phyloP scores from a whole-genome alignment of 2,797 vertebrate genomes.

The Podargus strigoides region DNA sequence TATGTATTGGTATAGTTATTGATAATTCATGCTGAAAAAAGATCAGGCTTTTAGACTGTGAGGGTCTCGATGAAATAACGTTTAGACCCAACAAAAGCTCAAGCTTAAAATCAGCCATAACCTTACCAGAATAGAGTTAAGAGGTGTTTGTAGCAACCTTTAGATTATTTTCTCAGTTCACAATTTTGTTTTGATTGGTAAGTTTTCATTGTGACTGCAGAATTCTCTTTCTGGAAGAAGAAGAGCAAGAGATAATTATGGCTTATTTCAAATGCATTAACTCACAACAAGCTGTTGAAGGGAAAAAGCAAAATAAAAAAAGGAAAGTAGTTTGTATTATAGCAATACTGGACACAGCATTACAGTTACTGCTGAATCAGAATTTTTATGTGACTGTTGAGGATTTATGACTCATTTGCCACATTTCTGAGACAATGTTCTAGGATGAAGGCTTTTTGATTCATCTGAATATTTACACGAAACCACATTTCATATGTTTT shows the following conservation, averaged over 20 bases:
- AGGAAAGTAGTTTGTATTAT: not conserved
- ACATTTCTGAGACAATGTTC: not conserved
- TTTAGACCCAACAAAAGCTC: not conserved
- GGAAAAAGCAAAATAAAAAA: not conserved
- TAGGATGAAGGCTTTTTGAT: not conserved
- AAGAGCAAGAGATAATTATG: not conserved
- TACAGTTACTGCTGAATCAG: not conserved
- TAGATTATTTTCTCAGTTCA: not conserved
- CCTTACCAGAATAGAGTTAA: not conserved
- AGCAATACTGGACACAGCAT: not conserved
- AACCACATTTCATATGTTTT: not conserved
- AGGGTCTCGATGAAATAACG: not conserved
- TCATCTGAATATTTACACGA: not conserved
- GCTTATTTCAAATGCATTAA: not conserved
- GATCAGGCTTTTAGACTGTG: not conserved
- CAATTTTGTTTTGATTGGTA: not conserved
- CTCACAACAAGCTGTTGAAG: not conserved
- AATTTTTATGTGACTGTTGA: not conserved
- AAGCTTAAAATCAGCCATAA: not conserved
- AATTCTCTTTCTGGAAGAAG: not conserved
- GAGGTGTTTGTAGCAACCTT: not conserved
- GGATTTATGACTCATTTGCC: not conserved
- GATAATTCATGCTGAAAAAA: not conserved
- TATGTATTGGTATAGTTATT: not conserved
- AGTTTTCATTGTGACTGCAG: not conserved